Evolutionary conservation across 2,888 invertebrate genomes (phyloP), one percentile per base, ranked within the genome.

Genomic region (Nasonovia ribisnigri): DNA sequence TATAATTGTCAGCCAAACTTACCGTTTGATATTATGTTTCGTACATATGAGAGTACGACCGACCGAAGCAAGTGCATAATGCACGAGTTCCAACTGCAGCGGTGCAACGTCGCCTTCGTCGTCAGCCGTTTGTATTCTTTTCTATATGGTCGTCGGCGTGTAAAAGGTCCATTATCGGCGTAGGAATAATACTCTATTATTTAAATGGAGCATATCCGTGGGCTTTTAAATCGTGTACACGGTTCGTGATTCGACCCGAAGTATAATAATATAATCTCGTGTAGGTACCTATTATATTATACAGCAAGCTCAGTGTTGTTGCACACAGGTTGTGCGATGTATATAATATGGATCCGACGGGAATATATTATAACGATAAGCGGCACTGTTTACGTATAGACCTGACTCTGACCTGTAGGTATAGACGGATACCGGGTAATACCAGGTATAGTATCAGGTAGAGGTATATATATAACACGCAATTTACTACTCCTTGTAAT

Each of bases 151-250:
- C 36, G 24, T 20, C 88, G 88, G 36, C 88, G 51, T n/a, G 54
- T 51, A 88, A 29, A 48, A 43, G 86, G 29, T 46, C 46, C 6
- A 46, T 43, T 36, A 51, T 60, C 6, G 77, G 77, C 77, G 36
- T 77, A 36, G 77, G 36, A 77, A 77, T 77, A 36, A 77, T 36
- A 77, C 36, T 36, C 8, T 42, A 77, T 20, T 67, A 48, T 54
- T 90, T 54, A 93, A 93, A 86, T 90, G 57, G 93, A 93, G 90
- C 93, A 51, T 90, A 86, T 90, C 93, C 90, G 86, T 86, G 86
- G 90, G 93, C 86, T 93, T 90, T 93, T 90, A 90, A 90, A 90
- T 90, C 90, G 93, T 67, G 90, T 77, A 90, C 86, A 90, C 90
- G 90, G 93, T 90, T 90, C 90, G 90, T 87, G 93, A 90, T 87